These are phyloP conservation scores for Selenia dentaria DNA, from an alignment of 2,888 invertebrate species.

Conservation along the genomic window DNA sequence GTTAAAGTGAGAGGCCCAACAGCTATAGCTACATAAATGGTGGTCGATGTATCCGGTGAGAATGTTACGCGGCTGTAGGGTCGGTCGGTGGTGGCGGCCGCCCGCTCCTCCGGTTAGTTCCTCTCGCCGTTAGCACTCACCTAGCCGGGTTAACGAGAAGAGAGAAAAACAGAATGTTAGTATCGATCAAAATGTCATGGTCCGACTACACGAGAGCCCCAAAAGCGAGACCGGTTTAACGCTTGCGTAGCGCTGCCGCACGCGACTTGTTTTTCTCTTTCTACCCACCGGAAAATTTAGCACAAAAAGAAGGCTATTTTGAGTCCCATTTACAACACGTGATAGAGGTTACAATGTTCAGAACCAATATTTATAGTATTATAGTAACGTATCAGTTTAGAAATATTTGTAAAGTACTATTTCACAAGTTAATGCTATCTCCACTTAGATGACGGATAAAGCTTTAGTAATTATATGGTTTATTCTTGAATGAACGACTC, in stretches of 20 bases:
- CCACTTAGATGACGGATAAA: too few species aligned
- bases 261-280: constrained; percentile 1
- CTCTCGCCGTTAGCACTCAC: constrained; percentile 90
- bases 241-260: constrained; percentile 59
- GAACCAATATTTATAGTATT: too few species aligned
- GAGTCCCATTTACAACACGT: too few species aligned
- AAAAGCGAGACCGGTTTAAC: constrained; percentile 64
- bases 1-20: constrained; percentile 84
- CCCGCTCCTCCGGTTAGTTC: constrained; percentile 76
- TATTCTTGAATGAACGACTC: constrained; percentile 2
- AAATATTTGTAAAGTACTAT: too few species aligned
- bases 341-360: too few species aligned
- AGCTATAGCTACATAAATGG: constrained; percentile 81
- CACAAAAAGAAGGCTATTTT: too few species aligned
- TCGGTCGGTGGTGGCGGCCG: constrained; percentile 62
- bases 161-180: constrained; percentile 89
- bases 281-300: not conserved
- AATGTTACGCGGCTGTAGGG: constrained; percentile 74
- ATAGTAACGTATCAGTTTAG: too few species aligned
- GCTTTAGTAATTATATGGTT: too few species aligned
- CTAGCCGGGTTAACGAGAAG: constrained; percentile 90
- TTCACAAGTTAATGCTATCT: too few species aligned
- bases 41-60: constrained; percentile 81
- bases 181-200: constrained; percentile 83
- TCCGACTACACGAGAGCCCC: constrained; percentile 71